These are phyloP conservation scores for Periphyllus acericola DNA, from an alignment of 2,888 invertebrate genomes.

Conservation along the genomic window DNA sequence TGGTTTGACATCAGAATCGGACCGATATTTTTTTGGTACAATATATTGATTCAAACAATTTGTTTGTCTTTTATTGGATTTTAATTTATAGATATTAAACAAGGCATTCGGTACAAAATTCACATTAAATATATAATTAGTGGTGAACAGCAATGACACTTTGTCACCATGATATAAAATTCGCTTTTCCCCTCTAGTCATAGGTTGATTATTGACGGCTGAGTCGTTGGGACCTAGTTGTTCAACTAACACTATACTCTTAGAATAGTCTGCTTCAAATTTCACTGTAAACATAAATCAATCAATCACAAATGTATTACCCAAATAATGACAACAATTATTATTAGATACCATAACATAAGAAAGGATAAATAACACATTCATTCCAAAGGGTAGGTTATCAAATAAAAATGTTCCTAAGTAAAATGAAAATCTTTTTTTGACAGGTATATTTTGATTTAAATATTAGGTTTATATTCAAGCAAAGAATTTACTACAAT, in stretches of 20 bases:
- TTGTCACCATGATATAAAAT: slow-evolving; percentile 76
- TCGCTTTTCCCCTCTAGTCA: slow-evolving; percentile 72
- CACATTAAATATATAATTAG: slow-evolving; percentile 73
- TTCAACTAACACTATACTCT: slow-evolving; percentile 71
- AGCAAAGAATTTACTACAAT: too few species aligned
- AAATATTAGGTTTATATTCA: too few species aligned
- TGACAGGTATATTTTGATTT: too few species aligned
- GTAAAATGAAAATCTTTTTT: too few species aligned
- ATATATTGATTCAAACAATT: background rate
- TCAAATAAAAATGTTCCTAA: too few species aligned
- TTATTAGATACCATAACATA: too few species aligned
- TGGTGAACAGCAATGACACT: slow-evolving; percentile 27
- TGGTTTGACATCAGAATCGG: background rate
- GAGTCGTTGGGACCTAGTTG: slow-evolving; percentile 77
- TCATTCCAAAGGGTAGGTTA: too few species aligned
- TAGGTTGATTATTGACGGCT: slow-evolving; percentile 78
- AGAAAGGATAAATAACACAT: too few species aligned
- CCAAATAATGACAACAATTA: background rate
- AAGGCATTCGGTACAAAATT: slow-evolving; percentile 73
- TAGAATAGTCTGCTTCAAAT: slow-evolving; percentile 55
- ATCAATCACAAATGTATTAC: background rate
- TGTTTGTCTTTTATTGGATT: slow-evolving; percentile 62
- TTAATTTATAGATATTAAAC: slow-evolving; percentile 62
- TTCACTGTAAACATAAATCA: slow-evolving; percentile 64
- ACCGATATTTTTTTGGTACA: slow-evolving; percentile 15